Evolutionary conservation across 2,113 vertebrate genomes (phyloP), one percentile per base, ranked within the genome.

Genomic region (Prietella phreatophila): DNA sequence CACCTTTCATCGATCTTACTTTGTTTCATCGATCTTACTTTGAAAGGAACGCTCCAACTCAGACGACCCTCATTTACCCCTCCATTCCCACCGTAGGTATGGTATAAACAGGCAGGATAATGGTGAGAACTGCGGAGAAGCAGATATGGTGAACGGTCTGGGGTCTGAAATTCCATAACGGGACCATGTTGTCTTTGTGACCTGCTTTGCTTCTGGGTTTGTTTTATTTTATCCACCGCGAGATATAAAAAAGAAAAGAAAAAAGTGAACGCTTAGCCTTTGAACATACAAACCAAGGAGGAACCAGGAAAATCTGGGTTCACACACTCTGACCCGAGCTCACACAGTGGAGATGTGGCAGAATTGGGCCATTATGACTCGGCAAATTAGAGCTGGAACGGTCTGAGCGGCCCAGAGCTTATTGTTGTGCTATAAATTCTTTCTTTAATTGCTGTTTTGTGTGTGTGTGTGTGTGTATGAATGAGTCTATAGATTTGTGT

Each of bases 291-390:
- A 39, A 91, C 87, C 90, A 92, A 90, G 55, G 83, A 86, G 61
- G 84, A 85, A 36, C 87, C 86, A 82, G 90, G 82, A 90, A 91
- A 88, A 84, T 89, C 39, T 78, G 81, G 78, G 88, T 80, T 87
- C 73, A 73, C 89, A 90, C 89, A 87, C 88, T 87, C 79, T 87
- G 86, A 90, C 83, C 87, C 76, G 55, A 55, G 83, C 83, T 75
- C 67, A 71, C 87, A 84, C n/a, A 89, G 85, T 84, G 65, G 55
- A 86, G 75, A 79, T 86, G 88, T 33, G 69, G 85, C 58, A 87
- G 80, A 91, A 83, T 88, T 84, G 85, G 91, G 90, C 88, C 75
- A 47, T 82, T 86, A 58, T 22, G 14, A 84, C 53, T 79, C 63
- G 33, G 83, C 91, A 87, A 87, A 91, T 91, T 89, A 88, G 85